Percentiles rank a stretch among this genome's conserved stretches.
These are phyloP conservation scores for Apamea sordens DNA, from an alignment of 2,888 invertebrate genomes.

Conservation along the genomic window DNA sequence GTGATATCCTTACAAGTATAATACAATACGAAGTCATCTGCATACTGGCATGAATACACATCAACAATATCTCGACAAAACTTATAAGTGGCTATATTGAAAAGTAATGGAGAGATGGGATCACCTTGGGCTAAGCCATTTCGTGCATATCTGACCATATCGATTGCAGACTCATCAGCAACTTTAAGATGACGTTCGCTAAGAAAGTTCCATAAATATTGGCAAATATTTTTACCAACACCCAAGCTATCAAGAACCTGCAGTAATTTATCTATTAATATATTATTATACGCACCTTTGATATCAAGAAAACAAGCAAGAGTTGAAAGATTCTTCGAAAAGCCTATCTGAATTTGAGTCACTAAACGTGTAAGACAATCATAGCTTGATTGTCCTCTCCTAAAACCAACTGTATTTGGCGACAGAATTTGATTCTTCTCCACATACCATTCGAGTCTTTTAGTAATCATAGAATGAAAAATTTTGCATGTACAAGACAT, in stretches of 20 bases:
- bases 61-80: too few relatives aligned
- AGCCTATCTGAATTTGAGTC: conserved; percentile 8
- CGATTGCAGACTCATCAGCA: background rate
- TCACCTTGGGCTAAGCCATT: too few relatives aligned
- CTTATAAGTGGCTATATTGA: too few relatives aligned
- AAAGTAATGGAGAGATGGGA: too few relatives aligned
- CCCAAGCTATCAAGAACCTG: conserved; percentile 1
- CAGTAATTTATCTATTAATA: background rate
- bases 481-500: background rate
- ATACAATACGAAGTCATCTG: too few relatives aligned
- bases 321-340: conserved; percentile 6
- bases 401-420: background rate
- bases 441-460: conserved; percentile 10
- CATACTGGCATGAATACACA: too few relatives aligned
- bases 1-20: too few relatives aligned
- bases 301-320: conserved; percentile 7
- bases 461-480: background rate
- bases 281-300: background rate
- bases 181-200: conserved; percentile 6
- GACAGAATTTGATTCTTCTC: too few relatives aligned
- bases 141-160: too few relatives aligned
- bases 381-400: background rate
- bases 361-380: conserved; percentile 4
- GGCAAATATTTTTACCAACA: conserved; percentile 8
- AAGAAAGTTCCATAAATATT: conserved; percentile 9